Evolutionary conservation across 2,797 vertebrate species (phyloP), one percentile per base, ranked within the genome.

Genomic region (Rousettus madagascariensis): DNA sequence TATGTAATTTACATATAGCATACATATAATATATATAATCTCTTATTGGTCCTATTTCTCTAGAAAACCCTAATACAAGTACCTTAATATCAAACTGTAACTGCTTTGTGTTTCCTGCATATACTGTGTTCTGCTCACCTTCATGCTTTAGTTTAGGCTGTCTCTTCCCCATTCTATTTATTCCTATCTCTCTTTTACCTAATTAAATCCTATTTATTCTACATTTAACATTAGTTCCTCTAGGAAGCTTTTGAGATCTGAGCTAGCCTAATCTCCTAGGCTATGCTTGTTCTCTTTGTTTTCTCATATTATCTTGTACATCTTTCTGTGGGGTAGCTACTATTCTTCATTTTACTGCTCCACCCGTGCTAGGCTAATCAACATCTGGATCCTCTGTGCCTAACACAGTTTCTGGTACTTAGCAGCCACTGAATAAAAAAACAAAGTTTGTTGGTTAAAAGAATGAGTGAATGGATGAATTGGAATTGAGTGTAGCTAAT

Each of bases 401-500:
- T 66, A 51, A 59, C 28, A 53, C 10, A 46, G 19, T 72, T 95
- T 85, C 71, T 49, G 8, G 30, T 68, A 36, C 10, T 66, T 30
- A 59, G 66, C 22, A 90, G 59, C 22, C 74, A 51, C n/a, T 86
- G 61, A 59, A 59, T 65, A 22, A 82, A 46, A n/a, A 82, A 43
- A 63, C 77, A 71, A 74, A 22, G 26, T 46, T 63, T 75, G 43
- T 55, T 84, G 77, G 87, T 85, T 74, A 84, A 82, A 72, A 33
- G 30, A 88, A 61, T n/a, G 43, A 86, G 11, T 69, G 26, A 80
- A 77, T 33, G 61, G 55, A 74, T 46, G 68, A 59, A 41, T 33
- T 92, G 61, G 51, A 95, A 69, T 43, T 74, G 33, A 90, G 84
- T 49, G 5, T 43, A 33, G 26, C 55, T 94, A 95, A 92, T 92